phyloP scores from a whole-genome alignment of 2,888 invertebrate species.

The Xestia c-nigrum region DNA sequence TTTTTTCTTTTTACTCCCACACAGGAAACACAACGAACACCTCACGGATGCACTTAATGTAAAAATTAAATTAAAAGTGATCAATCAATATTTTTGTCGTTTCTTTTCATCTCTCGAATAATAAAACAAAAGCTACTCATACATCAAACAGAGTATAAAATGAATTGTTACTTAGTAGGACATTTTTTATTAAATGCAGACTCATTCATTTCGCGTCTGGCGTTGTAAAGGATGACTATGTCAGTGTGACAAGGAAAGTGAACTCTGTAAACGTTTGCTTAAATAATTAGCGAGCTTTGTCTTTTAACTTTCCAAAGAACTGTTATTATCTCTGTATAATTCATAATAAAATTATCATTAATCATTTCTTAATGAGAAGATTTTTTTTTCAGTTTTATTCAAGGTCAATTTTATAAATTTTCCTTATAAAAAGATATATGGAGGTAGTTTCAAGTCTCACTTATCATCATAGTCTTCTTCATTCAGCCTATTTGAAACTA shows the following conservation, averaged over 20 bases:
- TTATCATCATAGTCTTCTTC: background rate
- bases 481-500: background rate
- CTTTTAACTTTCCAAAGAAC: slow-evolving; percentile 35
- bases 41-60: no score
- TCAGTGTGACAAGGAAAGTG: slow-evolving; percentile 35
- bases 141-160: slow-evolving; percentile 14
- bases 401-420: background rate
- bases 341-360: no score
- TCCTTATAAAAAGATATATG: background rate
- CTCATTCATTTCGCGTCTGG: slow-evolving; percentile 10
- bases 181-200: slow-evolving; percentile 4
- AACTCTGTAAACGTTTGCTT: slow-evolving; percentile 13
- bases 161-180: slow-evolving; percentile 11
- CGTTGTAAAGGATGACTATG: slow-evolving; percentile 1
- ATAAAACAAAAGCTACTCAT: background rate
- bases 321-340: slow-evolving; percentile 9
- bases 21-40: no score
- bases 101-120: background rate
- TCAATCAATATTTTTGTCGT: background rate
- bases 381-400: slow-evolving; percentile 10
- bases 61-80: no score
- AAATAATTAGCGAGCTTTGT: slow-evolving; percentile 11
- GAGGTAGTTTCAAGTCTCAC: background rate
- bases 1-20: no score
- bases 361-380: background rate